Evolutionary conservation across 2,797 vertebrate genomes (phyloP).

Genomic region (Leuciscus waleckii): DNA sequence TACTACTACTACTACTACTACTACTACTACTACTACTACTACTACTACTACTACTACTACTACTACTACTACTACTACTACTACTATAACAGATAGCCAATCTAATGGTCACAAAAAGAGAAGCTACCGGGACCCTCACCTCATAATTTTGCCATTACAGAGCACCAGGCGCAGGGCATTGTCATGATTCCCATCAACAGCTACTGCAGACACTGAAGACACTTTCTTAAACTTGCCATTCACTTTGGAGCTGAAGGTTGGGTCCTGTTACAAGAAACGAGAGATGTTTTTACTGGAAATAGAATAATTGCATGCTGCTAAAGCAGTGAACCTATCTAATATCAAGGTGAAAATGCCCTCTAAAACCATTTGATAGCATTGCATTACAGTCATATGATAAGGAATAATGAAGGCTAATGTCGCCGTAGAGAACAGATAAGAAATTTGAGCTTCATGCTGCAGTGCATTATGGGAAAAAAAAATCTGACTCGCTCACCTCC

Average conservation of each 20-base stretch:
- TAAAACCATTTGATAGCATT: background rate
- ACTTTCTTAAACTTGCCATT: constrained; percentile 92
- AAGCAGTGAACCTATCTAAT: constrained; percentile 2
- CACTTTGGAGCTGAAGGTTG: constrained; percentile 82
- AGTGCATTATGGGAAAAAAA: background rate
- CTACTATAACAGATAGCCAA: background rate
- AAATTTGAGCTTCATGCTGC: background rate
- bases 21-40: background rate
- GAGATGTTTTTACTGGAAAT: background rate
- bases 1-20: background rate
- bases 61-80: no score
- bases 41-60: no score
- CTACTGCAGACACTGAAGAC: constrained; percentile 87
- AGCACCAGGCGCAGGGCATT: constrained; percentile 91
- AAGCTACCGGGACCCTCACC: constrained; percentile 72
- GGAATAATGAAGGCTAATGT: background rate
- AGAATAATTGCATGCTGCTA: background rate
- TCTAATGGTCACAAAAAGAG: background rate
- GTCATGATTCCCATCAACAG: constrained; percentile 84
- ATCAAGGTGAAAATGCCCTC: constrained; percentile 2
- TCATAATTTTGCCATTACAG: constrained; percentile 93
- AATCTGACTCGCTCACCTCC: constrained; percentile 79
- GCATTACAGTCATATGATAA: background rate
- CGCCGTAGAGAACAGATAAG: background rate
- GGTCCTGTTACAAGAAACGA: constrained; percentile 75